Base-by-base conservation (phyloP, 1,140 invertebrate genomes). In the Drosophila burlai region DNA sequence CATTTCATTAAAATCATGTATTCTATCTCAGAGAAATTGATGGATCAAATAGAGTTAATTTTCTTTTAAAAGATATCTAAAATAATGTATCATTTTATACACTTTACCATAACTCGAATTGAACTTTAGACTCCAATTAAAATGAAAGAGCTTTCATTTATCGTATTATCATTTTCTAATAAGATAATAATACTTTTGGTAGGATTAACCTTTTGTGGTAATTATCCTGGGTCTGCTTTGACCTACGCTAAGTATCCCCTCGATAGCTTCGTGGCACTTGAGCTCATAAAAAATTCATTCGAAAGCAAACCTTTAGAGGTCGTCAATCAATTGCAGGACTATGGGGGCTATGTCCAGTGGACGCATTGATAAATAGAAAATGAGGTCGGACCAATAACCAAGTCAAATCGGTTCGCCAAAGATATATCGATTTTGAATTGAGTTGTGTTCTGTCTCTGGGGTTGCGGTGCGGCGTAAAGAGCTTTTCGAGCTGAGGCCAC, bases 261-360 rank as follows among this genome's bases (percentile, higher is more conserved):
- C 11, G 15, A 11, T 16, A 43, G 40, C 29, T 5, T 16, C 15
- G 60, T 29, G 38, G 40, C 55, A 24, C 57, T 73, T 73, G 68
- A 40, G 38, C 36, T 55, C 72, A 75, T 75, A 42, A 75, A 75
- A 29, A 55, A 75, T 75, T 46, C 36, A 75, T 69, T 21, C 6
- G 24, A 54, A 46, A 66, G 21, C 52, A 38, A 66, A 54, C 21
- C 29, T 4, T 26, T 4, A 29, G 34, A 34, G 49, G 46, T 75
- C 40, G 58, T 74, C 57, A 40, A 52, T 74, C 69, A 75, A 75
- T 55, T 74, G 57, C 57, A 42, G 18, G 47, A 46, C 36, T 62
- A 40, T 45, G 45, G 47, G 8, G 47, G 8, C 46, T 43, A 5
- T 60, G 21, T 36, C 49, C 66, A 47, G 45, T 60, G 50, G 16